These are phyloP conservation scores for Lordiphosa fenestrarum DNA, from an alignment of 2,888 invertebrate species.

Conservation along the genomic window DNA sequence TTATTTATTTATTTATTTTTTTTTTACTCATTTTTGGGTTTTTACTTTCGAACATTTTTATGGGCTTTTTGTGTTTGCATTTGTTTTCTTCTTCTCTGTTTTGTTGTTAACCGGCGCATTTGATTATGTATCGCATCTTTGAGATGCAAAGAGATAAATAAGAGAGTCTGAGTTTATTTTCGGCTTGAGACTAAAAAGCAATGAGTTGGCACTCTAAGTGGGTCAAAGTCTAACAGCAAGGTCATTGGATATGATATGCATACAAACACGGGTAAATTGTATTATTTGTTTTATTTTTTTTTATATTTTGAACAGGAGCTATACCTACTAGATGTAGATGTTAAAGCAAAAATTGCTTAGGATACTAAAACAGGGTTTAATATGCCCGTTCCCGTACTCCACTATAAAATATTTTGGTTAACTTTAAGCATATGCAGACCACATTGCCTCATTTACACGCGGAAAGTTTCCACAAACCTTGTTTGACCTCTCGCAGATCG, in stretches of 20 bases:
- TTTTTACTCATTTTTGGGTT: constrained; percentile 31
- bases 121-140: constrained; percentile 52
- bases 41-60: constrained; percentile 72
- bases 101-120: constrained; percentile 57
- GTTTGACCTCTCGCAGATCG: too few relatives aligned
- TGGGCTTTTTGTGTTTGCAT: constrained; percentile 41
- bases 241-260: constrained; percentile 39
- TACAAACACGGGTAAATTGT: background rate
- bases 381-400: too few relatives aligned
- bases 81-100: constrained; percentile 19
- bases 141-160: constrained; percentile 46
- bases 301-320: too few relatives aligned
- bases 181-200: constrained; percentile 32
- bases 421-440: too few relatives aligned
- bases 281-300: constrained; percentile 2
- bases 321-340: too few relatives aligned
- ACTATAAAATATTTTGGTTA: too few relatives aligned
- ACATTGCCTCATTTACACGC: too few relatives aligned
- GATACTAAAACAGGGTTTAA: too few relatives aligned
- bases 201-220: constrained; percentile 58
- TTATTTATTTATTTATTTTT: constrained; percentile 17
- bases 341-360: too few relatives aligned
- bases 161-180: constrained; percentile 27
- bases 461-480: too few relatives aligned
- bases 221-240: constrained; percentile 67